Percentiles rank a stretch among this genome's conserved stretches.
Evolutionary conservation across 2,113 vertebrate species (phyloP).

Genomic region (Channa maculata): DNA sequence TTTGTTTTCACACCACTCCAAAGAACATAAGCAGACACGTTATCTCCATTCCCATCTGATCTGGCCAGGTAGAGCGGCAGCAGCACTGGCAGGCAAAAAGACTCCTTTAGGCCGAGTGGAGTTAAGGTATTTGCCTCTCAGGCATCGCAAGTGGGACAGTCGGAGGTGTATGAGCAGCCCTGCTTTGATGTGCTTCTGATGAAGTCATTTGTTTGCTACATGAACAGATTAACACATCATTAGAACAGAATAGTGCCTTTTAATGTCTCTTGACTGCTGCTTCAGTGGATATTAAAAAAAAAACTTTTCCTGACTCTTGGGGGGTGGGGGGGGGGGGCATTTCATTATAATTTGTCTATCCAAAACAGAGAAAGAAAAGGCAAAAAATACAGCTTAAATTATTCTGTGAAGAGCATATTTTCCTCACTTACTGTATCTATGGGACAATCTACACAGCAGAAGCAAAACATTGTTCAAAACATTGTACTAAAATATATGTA

Average conservation of each 20-base stretch:
- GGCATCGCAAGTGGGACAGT: slow-evolving; percentile 66
- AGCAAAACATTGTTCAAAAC: no score
- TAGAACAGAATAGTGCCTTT: not conserved
- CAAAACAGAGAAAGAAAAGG: no score
- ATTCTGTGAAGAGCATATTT: no score
- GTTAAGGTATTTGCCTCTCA: slow-evolving; percentile 79
- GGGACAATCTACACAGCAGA: no score
- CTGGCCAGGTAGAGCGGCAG: slow-evolving; percentile 64
- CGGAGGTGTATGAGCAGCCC: slow-evolving; percentile 28
- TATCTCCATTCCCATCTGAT: slow-evolving; percentile 82
- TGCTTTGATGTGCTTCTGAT: slow-evolving; percentile 16
- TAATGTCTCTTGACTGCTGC: no score
- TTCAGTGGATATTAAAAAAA: no score
- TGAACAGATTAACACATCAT: not conserved
- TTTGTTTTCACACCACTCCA: slow-evolving; percentile 78
- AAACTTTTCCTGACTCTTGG: no score
- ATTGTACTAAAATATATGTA: no score
- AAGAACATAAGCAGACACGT: slow-evolving; percentile 65
- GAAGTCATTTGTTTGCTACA: slow-evolving; percentile 7
- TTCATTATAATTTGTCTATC: no score
- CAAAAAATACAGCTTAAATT: no score
- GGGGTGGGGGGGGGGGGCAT: no score
- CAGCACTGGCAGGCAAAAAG: slow-evolving; percentile 64
- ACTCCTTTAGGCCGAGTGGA: slow-evolving; percentile 66
- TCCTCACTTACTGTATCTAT: no score